Percentiles rank a stretch among this genome's conserved stretches.
phyloP scores from a whole-genome alignment of 1,140 invertebrate species.

The Diorhabda elongata region DNA sequence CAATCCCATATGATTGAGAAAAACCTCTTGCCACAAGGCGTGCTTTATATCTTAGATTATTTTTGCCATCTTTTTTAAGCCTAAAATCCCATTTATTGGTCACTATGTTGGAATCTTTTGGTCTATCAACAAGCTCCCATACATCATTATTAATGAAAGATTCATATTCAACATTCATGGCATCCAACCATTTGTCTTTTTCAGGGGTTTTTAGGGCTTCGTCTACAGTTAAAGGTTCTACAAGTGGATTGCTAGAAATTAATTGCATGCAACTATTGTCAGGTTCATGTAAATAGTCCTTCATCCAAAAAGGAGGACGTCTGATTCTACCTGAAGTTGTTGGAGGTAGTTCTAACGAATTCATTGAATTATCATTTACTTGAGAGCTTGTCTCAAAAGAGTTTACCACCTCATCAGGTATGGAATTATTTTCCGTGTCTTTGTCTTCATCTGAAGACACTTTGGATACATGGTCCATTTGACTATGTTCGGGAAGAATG shows the following conservation, averaged over 20 bases:
- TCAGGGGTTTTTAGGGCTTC: neutral
- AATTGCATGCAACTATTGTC: neutral
- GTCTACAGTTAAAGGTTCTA: neutral
- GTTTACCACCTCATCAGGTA: neutral
- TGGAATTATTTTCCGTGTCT: too few species aligned
- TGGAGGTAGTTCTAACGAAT: neutral
- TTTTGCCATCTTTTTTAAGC: neutral
- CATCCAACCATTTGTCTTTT: neutral
- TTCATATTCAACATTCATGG: slow-evolving; percentile 1
- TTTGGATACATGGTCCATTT: too few species aligned
- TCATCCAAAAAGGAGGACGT: neutral
- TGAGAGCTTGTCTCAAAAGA: neutral
- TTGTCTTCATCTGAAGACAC: too few species aligned
- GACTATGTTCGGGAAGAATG: too few species aligned
- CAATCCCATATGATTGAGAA: neutral
- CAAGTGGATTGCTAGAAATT: neutral
- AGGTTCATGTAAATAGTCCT: neutral
- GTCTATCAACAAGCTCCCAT: too few species aligned
- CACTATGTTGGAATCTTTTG: neutral
- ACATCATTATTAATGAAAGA: neutral
- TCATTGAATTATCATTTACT: too few species aligned
- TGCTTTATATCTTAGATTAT: neutral
- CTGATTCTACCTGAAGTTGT: neutral
- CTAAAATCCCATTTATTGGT: neutral
- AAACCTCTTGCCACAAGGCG: neutral